A percentile compares a stretch with the other conserved stretches of the same genome.
phyloP scores from a whole-genome alignment of 2,797 vertebrate genomes.

The Mus spretus region DNA sequence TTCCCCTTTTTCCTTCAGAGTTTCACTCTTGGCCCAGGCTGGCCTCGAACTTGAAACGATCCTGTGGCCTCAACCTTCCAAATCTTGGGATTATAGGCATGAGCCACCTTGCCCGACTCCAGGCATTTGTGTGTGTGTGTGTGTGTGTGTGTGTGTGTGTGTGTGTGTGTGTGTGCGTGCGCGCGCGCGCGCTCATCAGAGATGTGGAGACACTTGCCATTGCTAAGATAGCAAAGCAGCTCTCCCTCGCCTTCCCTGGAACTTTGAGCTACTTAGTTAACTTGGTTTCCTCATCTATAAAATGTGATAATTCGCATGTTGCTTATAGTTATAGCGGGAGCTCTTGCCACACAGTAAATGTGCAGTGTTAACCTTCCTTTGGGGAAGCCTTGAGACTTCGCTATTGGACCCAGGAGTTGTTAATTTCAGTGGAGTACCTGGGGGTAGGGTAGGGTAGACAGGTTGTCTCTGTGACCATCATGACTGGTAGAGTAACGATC shows the following conservation, averaged over 20 bases:
- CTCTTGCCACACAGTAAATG: neutral
- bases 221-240: neutral
- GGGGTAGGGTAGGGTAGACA: neutral
- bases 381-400: neutral
- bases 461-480: neutral
- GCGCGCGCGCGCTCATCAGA: neutral
- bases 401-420: neutral
- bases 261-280: neutral
- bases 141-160: too few relatives aligned
- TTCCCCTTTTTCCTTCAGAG: neutral
- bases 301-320: neutral
- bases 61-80: neutral
- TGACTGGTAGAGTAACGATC: neutral
- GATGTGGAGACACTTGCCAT: neutral
- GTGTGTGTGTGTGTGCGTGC: neutral
- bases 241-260: neutral
- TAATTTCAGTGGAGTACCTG: neutral
- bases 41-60: neutral
- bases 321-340: neutral
- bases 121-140: neutral
- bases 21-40: neutral
- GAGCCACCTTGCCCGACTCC: neutral
- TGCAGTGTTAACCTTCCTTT: conserved; percentile 17
- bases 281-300: conserved; percentile 3
- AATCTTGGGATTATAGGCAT: neutral